Base-by-base conservation (phyloP, 2,888 invertebrate genomes). In the Ganaspis brasiliensis region DNA sequence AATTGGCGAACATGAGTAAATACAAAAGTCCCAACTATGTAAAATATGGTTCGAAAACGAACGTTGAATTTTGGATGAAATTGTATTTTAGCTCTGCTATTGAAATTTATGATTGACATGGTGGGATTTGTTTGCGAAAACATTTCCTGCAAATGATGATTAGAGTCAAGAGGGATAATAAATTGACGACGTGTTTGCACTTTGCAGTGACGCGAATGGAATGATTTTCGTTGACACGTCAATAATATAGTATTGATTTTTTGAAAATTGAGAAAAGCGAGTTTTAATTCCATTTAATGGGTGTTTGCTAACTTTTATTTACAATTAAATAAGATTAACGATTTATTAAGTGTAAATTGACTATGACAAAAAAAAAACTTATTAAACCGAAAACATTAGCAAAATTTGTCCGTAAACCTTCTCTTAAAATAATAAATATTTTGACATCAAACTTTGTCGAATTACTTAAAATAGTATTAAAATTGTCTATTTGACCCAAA, bases 71-170 rank as follows among this genome's bases (percentile, higher is more conserved):
- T 16, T 52, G 19, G 52, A 16, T 52, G 52, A 52, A 52, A 52
- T 52, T 52, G 52, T 52, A 52, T 52, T 52, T 52, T 52, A 52
- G 52, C 52, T 52, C 19, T 16, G 52, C 19, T 19, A 52, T 52
- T 52, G 52, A 52, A 52, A 52, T 52, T 52, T 52, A 52, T 52
- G 52, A 52, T 52, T 52, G 52, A 52, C 16, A 19, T 52, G 52
- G 52, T 52, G 52, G 49, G 19, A 52, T 52, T 1, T 52, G 52
- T 52, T 52, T 52, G 52, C 16, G 19, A 52, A 52, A 52, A 52
- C 52, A 52, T 52, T 52, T 52, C 52, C 52, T 52, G 52, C 19
- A 52, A 52, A 52, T 52, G 52, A 52, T 52, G 52, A 52, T 52
- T 52, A 16, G 52, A 52, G 52, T 52, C 52, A 52, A 52, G 52